These are phyloP conservation scores for Potorous gilbertii DNA, from an alignment of 2,797 vertebrate genomes.

Conservation along the genomic window DNA sequence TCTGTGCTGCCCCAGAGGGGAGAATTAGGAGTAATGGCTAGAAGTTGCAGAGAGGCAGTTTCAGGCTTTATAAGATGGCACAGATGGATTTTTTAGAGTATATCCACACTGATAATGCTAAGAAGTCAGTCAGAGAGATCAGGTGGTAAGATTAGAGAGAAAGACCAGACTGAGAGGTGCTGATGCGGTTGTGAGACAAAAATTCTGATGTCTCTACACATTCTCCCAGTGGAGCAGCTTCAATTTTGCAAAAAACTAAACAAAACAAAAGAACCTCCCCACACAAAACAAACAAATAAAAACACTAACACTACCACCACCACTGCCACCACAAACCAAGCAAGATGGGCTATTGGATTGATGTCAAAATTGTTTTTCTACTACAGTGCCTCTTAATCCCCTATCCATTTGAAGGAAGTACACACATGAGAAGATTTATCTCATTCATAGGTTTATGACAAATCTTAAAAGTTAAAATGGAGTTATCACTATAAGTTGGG, in stretches of 20 bases:
- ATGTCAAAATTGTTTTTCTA: background rate
- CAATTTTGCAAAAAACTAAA: background rate
- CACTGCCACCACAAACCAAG: background rate
- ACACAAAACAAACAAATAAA: background rate
- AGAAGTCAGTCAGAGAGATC: background rate
- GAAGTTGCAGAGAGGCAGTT: background rate
- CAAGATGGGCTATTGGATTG: background rate
- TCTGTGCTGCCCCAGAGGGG: background rate
- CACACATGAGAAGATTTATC: background rate
- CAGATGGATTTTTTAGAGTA: background rate
- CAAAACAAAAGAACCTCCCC: background rate
- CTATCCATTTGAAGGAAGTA: background rate
- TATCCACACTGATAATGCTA: background rate
- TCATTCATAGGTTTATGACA: background rate
- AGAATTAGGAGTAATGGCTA: background rate
- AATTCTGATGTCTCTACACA: background rate
- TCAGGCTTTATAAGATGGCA: background rate
- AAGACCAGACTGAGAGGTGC: background rate
- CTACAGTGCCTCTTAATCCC: background rate
- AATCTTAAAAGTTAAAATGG: background rate
- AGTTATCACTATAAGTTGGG: background rate
- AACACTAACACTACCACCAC: background rate
- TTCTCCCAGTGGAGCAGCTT: background rate
- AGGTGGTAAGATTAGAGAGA: background rate
- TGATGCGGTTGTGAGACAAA: background rate